Percentiles rank a stretch among this genome's conserved stretches.
phyloP scores from a whole-genome alignment of 2,113 vertebrate species.

The Ornithorhynchus anatinus region DNA sequence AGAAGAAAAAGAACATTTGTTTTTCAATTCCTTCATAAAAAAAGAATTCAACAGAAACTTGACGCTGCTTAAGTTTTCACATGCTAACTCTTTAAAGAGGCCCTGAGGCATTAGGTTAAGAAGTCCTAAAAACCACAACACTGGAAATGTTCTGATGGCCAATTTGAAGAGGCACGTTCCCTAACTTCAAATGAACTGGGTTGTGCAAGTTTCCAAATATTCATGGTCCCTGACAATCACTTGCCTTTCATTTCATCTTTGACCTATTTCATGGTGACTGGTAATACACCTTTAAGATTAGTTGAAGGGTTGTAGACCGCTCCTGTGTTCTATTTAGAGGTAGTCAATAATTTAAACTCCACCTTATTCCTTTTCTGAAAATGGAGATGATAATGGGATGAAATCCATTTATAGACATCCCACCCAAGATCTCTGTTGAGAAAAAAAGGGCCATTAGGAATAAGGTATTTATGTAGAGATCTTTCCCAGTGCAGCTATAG shows the following conservation, averaged over 20 bases:
- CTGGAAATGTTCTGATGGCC: neutral
- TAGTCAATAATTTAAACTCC: neutral
- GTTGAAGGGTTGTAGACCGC: neutral
- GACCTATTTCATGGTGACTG: neutral
- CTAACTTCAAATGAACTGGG: neutral
- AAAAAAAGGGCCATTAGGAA: too few relatives aligned
- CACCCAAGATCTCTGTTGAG: too few relatives aligned
- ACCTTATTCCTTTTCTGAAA: neutral
- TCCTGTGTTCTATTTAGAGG: neutral
- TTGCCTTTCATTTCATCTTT: neutral
- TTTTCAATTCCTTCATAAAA: slow-evolving; percentile 2
- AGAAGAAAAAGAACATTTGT: slow-evolving; percentile 11
- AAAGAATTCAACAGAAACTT: slow-evolving; percentile 3
- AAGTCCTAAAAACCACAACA: neutral
- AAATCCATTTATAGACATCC: neutral
- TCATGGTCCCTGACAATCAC: neutral
- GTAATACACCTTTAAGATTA: neutral
- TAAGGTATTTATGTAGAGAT: too few relatives aligned
- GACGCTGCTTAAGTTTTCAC: slow-evolving; percentile 25
- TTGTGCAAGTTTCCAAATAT: neutral
- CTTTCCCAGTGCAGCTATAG: too few relatives aligned
- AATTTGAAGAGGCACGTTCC: neutral
- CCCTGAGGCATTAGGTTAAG: neutral
- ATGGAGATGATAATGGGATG: neutral
- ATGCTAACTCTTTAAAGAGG: slow-evolving; percentile 7